These are phyloP conservation scores for Chrysomallon squamiferum DNA, from an alignment of 1,140 invertebrate genomes.

Conservation along the genomic window DNA sequence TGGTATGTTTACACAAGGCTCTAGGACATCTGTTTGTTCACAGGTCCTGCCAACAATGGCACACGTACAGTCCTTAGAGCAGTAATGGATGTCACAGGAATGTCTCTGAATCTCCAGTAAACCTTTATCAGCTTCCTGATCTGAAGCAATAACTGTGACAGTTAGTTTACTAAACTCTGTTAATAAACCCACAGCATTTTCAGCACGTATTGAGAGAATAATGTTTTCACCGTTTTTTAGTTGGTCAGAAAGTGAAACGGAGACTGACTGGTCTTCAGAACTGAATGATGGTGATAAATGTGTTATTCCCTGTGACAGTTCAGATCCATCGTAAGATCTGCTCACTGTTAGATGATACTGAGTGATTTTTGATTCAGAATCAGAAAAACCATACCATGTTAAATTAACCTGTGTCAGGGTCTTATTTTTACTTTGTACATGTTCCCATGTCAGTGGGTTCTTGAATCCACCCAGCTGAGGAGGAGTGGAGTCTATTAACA, in stretches of 20 bases:
- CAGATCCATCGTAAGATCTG: conserved; percentile 18
- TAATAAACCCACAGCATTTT: neutral
- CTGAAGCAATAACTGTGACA: neutral
- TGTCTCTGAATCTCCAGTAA: conserved; percentile 19
- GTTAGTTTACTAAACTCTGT: neutral
- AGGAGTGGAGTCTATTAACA: conserved; percentile 26
- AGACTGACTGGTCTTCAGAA: neutral
- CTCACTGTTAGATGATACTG: conserved; percentile 25
- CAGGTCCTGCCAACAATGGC: conserved; percentile 28
- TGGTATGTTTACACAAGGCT: neutral
- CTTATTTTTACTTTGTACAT: neutral
- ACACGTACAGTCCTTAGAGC: conserved; percentile 38
- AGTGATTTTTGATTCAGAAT: conserved; percentile 15
- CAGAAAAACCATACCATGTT: conserved; percentile 15
- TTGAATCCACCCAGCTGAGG: conserved; percentile 17
- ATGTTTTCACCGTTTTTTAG: neutral
- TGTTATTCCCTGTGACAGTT: conserved; percentile 20
- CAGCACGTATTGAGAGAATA: neutral
- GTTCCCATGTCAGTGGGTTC: conserved; percentile 10
- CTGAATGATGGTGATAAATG: conserved; percentile 1
- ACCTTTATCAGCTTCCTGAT: neutral
- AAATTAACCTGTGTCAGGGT: neutral
- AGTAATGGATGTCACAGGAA: conserved; percentile 31
- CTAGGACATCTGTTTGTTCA: neutral
- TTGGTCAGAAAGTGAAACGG: neutral